phyloP scores from a whole-genome alignment of 2,113 vertebrate species.

The Amphiprion percula region DNA sequence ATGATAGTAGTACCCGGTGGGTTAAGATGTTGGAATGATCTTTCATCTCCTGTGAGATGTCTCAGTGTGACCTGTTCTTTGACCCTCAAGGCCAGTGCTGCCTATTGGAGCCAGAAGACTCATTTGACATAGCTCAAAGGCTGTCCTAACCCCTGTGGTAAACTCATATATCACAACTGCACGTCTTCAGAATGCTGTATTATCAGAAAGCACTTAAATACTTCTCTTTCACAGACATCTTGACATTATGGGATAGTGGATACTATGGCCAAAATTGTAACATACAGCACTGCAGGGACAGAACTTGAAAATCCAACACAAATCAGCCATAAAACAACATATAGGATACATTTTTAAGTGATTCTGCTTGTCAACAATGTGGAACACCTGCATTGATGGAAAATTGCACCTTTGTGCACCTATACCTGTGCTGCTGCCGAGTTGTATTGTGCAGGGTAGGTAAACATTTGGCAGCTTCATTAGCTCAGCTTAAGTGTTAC shows the following conservation, averaged over 20 bases:
- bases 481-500: constrained; percentile 20
- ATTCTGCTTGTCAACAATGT: neutral
- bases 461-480: constrained; percentile 36
- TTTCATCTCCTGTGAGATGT: constrained; percentile 69
- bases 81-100: constrained; percentile 70
- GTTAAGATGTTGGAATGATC: constrained; percentile 69
- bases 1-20: constrained; percentile 77
- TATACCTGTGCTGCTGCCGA: neutral
- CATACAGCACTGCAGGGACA: neutral
- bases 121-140: constrained; percentile 71
- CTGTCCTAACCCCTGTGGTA: constrained; percentile 54
- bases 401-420: neutral
- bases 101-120: constrained; percentile 73
- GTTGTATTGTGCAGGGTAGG: neutral
- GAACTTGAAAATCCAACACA: neutral
- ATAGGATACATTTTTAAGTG: neutral
- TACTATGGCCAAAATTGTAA: constrained; percentile 13
- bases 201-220: constrained; percentile 31
- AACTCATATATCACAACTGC: constrained; percentile 50
- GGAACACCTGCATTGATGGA: neutral
- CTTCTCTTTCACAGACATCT: constrained; percentile 3
- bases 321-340: constrained; percentile 1
- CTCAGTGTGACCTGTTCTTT: constrained; percentile 66
- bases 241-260: constrained; percentile 27
- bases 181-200: constrained; percentile 39